Conservation (phyloP, 1,140 invertebrate species). For the Conus betulinus region DNA sequence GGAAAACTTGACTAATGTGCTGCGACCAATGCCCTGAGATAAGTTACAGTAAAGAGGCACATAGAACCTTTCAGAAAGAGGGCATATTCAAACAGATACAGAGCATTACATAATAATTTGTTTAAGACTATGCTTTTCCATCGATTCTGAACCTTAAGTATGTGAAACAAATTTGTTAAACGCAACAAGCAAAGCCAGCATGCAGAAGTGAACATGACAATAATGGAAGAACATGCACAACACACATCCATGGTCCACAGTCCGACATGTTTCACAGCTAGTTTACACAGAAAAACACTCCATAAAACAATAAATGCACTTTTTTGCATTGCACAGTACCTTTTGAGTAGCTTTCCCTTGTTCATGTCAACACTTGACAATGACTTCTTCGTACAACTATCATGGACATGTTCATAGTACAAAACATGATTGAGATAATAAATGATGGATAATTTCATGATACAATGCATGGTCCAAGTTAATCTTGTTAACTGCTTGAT, state of each 20-base stretch:
- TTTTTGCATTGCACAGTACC: not conserved
- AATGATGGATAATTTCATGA: not conserved
- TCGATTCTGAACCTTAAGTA: not conserved
- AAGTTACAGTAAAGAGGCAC: not conserved
- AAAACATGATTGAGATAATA: not conserved
- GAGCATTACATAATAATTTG: not conserved
- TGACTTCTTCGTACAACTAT: not conserved
- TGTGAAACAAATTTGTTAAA: not conserved
- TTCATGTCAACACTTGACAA: not conserved
- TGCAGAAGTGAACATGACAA: not conserved
- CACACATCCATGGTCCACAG: slow-evolving; percentile 1
- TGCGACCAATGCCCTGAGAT: not conserved
- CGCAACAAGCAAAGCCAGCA: not conserved
- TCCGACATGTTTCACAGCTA: not conserved
- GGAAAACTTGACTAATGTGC: not conserved
- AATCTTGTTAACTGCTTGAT: not conserved
- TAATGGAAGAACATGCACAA: slow-evolving; percentile 19
- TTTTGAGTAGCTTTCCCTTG: not conserved
- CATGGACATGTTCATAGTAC: not conserved
- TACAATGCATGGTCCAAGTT: not conserved
- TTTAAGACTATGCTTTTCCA: not conserved
- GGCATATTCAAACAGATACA: not conserved
- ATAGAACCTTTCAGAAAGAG: not conserved
- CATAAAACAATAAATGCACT: slow-evolving; percentile 1
- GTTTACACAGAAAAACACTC: not conserved